Conservation (phyloP, 2,797 vertebrate species). For the Podarcis siculus region DNA sequence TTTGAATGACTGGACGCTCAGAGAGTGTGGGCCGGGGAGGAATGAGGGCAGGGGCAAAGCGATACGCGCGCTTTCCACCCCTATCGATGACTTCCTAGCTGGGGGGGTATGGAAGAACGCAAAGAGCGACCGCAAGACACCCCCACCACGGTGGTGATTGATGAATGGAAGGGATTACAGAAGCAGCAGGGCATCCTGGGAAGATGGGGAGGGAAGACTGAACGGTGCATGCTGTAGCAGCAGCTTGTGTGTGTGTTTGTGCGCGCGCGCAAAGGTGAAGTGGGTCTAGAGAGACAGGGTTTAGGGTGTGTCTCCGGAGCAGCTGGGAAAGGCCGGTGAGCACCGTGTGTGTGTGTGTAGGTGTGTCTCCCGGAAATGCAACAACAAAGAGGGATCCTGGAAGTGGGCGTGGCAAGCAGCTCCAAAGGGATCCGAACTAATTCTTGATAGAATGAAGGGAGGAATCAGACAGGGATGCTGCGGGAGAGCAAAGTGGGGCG, state of each 20-base stretch:
- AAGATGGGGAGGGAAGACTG: background rate
- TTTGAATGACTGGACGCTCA: background rate
- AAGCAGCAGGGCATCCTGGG: background rate
- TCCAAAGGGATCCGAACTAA: background rate
- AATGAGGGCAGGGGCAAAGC: background rate
- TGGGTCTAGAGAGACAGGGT: background rate
- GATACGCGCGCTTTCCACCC: no score
- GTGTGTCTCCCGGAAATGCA: slow-evolving; percentile 20
- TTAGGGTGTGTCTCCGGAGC: background rate
- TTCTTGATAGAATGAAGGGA: no score
- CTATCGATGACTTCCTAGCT: background rate
- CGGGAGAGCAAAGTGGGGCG: no score
- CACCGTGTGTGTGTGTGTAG: no score
- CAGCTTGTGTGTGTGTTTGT: background rate
- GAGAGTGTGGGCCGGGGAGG: background rate
- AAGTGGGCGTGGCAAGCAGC: background rate
- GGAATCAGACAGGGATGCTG: background rate
- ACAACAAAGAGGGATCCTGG: background rate
- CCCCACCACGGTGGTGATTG: no score
- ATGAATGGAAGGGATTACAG: background rate
- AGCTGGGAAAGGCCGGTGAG: no score
- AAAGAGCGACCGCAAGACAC: background rate
- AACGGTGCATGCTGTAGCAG: background rate
- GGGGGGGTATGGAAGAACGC: background rate
- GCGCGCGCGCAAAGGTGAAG: no score